Evolutionary conservation across 30 jellyfish, hydroid and myxozoan genomes (phyloP), one percentile per base, ranked within the genome.

Genomic region (Cassiopea xamachana): DNA sequence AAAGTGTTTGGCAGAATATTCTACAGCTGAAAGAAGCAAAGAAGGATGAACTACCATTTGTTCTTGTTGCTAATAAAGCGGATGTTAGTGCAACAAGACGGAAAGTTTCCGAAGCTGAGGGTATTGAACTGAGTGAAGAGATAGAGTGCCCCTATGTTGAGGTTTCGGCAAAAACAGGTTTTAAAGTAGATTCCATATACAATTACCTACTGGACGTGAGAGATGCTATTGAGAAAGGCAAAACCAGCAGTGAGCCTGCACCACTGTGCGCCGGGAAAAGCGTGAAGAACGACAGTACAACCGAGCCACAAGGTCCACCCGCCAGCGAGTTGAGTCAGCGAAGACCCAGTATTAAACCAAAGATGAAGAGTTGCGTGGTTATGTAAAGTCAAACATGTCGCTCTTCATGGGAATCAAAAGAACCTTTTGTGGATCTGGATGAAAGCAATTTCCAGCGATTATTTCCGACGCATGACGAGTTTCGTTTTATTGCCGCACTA

Each of bases 81-180:
- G 97, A 91, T 69, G 88, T 73, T 2, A 79, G 93, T 19, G 94
- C 87, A 46, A 91, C 89, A 15, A 51, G 92, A 48, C 84, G 97
- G 0, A 69, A 73, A 51, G 97, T 91, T 19, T 49, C 89, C 51
- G 82, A 79, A 69, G 58, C 62, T 8, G 94, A 91, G 67, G 97
- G 97, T 1, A 50, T 45, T 55, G 71, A 46, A n/a, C 58, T 91
- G 43, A 93, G 94, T 12, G 71, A 78, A 46, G 94, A 67, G 46
- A 78, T 83, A 5, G 44, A 44, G 6, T 91, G 97, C 75, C 93
- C 93, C 45, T 85, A 83, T 62, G 62, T 91, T 60, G 97, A 91
- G 46, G 89, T 84, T 58, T 84, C 94, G 1, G 97, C 97, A 4
- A 75, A 77, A 62, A 80, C 83, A 7, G 97, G 87, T 14, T 46